Base-by-base conservation (phyloP, 1,140 invertebrate species). In the Eriosoma lanigerum region DNA sequence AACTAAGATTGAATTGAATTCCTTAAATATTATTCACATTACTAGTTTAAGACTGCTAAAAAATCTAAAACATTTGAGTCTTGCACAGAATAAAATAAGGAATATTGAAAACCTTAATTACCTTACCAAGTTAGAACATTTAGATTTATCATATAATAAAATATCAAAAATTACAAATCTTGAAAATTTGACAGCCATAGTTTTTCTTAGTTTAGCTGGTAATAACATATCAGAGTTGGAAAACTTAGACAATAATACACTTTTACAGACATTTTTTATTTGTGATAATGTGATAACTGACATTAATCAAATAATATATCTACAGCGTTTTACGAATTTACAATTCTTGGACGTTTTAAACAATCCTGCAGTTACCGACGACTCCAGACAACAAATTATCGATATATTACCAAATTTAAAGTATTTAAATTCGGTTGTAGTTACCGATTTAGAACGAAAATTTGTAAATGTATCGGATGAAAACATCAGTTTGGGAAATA, bases 81-180 rank as follows among this genome's bases (percentile, higher is more conserved):
- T 75, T 1, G 19, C 52, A 15, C 72, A 75, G n/a, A 75, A 75
- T 13, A 13, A 75, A 9, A 75, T 75, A 1, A 29, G 32, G 12
- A 54, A 38, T n/a, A 75, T 75, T 9, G 50, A 75, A 38, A 52
- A 75, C 26, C 26, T 75, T 0, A 50, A 38, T 21, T 24, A 3
- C 1, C 50, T 75, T 5, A 9, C 3, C 1, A 75, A 75, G 19
- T 15, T 75, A 3, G 52, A 56, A 56, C 15, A 75, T 38, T n/a
- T 75, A 3, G 52, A 75, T 26, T n/a, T 75, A 0, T 38, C 50
- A 1, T 24, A 50, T 75, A 75, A 75, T 38, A n/a, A n/a, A 56
- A 75, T 75, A 17, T 15, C 19, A 13, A 32, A 6, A 21, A 75
- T 75, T n/a, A 50, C 54, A 38, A 75, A 75, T 32, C 26, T 75